These are phyloP conservation scores for Temnothorax unifasciatus DNA, from an alignment of 2,888 invertebrate genomes.

Conservation along the genomic window DNA sequence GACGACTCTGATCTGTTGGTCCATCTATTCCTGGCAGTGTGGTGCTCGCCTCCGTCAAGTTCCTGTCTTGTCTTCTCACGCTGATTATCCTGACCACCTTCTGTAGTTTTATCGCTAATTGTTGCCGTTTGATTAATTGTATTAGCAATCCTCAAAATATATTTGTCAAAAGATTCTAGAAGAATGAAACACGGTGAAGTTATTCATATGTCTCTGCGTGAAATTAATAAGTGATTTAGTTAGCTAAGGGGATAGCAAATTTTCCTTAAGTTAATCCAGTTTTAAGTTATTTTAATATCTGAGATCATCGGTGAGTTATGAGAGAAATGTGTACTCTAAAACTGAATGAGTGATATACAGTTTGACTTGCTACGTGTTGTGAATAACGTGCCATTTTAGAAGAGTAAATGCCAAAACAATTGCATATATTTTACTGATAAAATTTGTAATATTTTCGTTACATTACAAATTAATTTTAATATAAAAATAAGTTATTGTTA, in stretches of 20 bases:
- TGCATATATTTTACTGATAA: not conserved
- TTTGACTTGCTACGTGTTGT: slow-evolving; percentile 6
- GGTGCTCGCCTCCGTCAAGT: slow-evolving; percentile 80
- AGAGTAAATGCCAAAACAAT: not conserved
- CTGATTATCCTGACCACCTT: slow-evolving; percentile 61
- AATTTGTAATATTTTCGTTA: slow-evolving; percentile 4
- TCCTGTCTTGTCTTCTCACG: slow-evolving; percentile 69
- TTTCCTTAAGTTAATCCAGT: not conserved
- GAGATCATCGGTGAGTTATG: not conserved
- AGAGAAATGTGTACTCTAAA: slow-evolving; percentile 12
- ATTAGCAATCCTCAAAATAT: slow-evolving; percentile 5
- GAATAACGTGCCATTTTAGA: not conserved
- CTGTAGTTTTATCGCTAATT: slow-evolving; percentile 35
- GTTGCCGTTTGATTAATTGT: not conserved
- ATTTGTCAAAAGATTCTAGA: not conserved
- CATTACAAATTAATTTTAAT: not conserved
- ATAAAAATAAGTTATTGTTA: not conserved
- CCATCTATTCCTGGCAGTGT: slow-evolving; percentile 85
- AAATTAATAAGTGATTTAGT: slow-evolving; percentile 1
- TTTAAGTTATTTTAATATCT: not conserved
- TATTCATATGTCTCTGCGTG: not conserved
- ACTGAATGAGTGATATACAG: not conserved
- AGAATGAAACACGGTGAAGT: not conserved
- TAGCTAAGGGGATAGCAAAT: not conserved
- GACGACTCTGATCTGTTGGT: slow-evolving; percentile 71